Conservation (phyloP, 2,888 invertebrate species). For the Drosophila mayaguana region DNA sequence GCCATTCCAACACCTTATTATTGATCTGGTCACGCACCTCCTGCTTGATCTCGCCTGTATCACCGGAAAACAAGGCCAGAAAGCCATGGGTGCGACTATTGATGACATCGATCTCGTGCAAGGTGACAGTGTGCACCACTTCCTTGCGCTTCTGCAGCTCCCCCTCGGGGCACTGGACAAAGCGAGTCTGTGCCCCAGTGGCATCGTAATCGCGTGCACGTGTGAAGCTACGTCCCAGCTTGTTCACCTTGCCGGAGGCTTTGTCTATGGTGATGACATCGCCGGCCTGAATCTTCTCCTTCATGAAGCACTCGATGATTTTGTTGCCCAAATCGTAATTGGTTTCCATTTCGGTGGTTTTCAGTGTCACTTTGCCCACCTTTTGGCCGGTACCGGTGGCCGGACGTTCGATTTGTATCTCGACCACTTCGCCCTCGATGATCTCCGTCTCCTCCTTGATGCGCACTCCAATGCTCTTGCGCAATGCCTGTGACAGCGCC, state of each 20-base stretch:
- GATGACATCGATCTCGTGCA: slow-evolving; percentile 99
- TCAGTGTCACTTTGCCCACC: slow-evolving; percentile 96
- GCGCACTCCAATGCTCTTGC: slow-evolving; percentile 98
- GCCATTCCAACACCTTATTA: slow-evolving; percentile 98
- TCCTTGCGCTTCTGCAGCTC: slow-evolving; percentile 99
- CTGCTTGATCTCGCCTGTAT: slow-evolving; percentile 99
- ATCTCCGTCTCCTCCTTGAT: slow-evolving; percentile 99
- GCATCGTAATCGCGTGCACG: slow-evolving; percentile 99
- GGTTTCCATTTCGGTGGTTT: slow-evolving; percentile 99
- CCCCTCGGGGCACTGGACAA: slow-evolving; percentile 99
- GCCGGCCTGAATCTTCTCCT: slow-evolving; percentile 97
- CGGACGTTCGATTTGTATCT: slow-evolving; percentile 97
- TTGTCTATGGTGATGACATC: slow-evolving; percentile 99
- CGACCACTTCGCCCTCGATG: slow-evolving; percentile 99
- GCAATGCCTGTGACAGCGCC: slow-evolving; percentile 97
- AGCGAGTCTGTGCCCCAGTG: slow-evolving; percentile 93
- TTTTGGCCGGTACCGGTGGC: slow-evolving; percentile 92
- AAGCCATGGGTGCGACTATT: slow-evolving; percentile 99
- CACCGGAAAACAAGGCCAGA: slow-evolving; percentile 98
- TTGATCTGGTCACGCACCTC: slow-evolving; percentile 99
- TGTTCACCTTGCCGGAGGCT: slow-evolving; percentile 97
- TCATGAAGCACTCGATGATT: slow-evolving; percentile 98
- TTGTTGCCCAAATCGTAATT: slow-evolving; percentile 99
- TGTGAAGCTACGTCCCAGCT: slow-evolving; percentile 96
- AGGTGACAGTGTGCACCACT: slow-evolving; percentile 98